Conservation (phyloP, 2,797 vertebrate genomes). For the Alauda arvensis region DNA sequence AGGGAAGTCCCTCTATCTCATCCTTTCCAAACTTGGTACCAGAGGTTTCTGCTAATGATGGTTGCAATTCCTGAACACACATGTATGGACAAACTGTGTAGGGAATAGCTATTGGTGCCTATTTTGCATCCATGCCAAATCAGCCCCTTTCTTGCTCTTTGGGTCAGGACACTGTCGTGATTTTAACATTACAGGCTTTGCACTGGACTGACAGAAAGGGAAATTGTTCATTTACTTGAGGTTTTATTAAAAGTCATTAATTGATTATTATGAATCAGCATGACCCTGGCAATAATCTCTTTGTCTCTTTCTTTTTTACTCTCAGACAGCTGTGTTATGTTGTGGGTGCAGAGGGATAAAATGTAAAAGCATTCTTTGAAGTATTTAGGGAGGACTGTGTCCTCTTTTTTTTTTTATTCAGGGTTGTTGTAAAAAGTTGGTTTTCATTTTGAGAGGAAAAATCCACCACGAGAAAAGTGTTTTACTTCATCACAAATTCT, state of each 20-base stretch:
- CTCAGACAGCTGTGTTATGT: fast-evolving
- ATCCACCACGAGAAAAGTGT: not conserved
- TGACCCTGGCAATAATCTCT: not conserved
- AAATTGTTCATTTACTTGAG: not conserved
- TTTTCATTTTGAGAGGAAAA: not conserved
- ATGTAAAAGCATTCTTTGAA: not conserved
- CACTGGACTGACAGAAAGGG: not conserved
- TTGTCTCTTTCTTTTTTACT: not conserved
- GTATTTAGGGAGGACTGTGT: not conserved
- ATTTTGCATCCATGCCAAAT: not conserved
- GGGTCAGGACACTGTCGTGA: not conserved
- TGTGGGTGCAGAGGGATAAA: not conserved
- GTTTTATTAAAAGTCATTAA: not conserved
- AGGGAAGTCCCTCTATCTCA: not conserved
- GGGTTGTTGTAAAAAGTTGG: not conserved
- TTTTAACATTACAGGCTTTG: not conserved
- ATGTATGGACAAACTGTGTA: not conserved
- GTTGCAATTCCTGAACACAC: not conserved
- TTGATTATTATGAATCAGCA: not conserved
- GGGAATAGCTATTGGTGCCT: not conserved
- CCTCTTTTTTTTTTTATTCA: not conserved
- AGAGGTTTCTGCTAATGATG: not conserved
- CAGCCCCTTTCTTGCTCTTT: not conserved
- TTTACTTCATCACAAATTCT: not conserved
- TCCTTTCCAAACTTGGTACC: not conserved